Evolutionary conservation across 2,113 vertebrate genomes (phyloP).

Genomic region (Oncorhynchus nerka): DNA sequence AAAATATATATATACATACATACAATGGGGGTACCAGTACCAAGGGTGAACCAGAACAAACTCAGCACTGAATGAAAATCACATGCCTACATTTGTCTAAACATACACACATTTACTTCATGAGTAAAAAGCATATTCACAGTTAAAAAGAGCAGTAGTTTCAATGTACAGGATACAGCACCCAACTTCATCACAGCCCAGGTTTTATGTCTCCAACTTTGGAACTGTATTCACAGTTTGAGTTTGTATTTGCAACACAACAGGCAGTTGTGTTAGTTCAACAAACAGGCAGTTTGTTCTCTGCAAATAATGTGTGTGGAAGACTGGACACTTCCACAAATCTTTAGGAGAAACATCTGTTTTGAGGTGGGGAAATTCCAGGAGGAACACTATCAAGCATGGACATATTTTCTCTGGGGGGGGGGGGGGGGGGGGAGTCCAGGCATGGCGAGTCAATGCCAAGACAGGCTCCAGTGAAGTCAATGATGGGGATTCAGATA

Average conservation of each 20-base stretch:
- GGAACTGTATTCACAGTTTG: not conserved
- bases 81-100: not conserved
- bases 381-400: not conserved
- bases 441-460: not conserved
- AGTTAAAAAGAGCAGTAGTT: constrained; percentile 45
- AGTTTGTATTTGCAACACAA: not conserved
- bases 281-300: constrained; percentile 11
- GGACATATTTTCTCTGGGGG: not conserved
- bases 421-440: not conserved
- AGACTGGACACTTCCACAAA: not conserved
- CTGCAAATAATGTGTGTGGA: not conserved
- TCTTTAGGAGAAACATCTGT: not conserved
- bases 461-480: constrained; percentile 33
- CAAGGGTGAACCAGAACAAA: not conserved
- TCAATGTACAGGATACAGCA: constrained; percentile 39
- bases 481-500: constrained; percentile 81
- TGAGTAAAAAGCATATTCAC: constrained; percentile 55
- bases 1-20: too few relatives aligned
- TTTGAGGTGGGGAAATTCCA: not conserved
- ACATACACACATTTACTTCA: constrained; percentile 36
- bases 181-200: constrained; percentile 12
- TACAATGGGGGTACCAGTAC: not conserved
- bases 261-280: constrained; percentile 26
- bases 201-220: not conserved
- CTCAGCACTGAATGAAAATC: constrained; percentile 2